phyloP scores from a whole-genome alignment of 2,888 invertebrate species.

The Marasmarcha lunaedactyla region DNA sequence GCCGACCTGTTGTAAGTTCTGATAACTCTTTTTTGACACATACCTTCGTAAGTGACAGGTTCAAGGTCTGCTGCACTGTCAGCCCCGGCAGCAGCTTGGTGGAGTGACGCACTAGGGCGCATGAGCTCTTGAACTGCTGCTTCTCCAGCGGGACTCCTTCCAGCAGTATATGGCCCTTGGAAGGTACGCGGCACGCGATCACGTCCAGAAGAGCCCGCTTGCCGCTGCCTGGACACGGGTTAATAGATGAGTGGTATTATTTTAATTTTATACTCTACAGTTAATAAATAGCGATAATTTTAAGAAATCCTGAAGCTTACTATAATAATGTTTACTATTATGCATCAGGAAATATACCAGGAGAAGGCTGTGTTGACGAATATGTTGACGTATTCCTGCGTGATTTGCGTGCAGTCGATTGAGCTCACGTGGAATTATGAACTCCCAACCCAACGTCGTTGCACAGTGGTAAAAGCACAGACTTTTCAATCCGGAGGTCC shows the following conservation, averaged over 20 bases:
- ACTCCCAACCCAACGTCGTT: no score
- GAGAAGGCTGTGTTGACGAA: no score
- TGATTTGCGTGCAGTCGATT: no score
- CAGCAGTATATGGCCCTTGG: conserved; percentile 88
- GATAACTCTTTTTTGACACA: no score
- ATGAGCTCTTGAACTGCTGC: conserved; percentile 85
- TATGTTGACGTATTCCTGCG: no score
- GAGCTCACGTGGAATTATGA: no score
- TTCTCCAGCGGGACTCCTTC: conserved; percentile 88
- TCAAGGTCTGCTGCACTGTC: conserved; percentile 88
- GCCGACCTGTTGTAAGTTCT: no score
- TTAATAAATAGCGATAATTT: no score
- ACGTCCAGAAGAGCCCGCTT: conserved; percentile 95
- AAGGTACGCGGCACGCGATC: conserved; percentile 84
- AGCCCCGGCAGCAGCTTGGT: conserved; percentile 87
- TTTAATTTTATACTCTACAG: not conserved
- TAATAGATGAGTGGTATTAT: not conserved
- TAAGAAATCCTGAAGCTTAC: not conserved
- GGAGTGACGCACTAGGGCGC: conserved; percentile 90
- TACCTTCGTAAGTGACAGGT: conserved; percentile 84
- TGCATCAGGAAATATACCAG: no score
- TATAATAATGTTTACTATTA: no score
- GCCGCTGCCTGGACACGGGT: conserved; percentile 84
- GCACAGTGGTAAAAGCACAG: no score
- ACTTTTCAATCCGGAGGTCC: no score